These are phyloP conservation scores for Eupithecia insigniata DNA, from an alignment of 2,888 invertebrate genomes.

Conservation along the genomic window DNA sequence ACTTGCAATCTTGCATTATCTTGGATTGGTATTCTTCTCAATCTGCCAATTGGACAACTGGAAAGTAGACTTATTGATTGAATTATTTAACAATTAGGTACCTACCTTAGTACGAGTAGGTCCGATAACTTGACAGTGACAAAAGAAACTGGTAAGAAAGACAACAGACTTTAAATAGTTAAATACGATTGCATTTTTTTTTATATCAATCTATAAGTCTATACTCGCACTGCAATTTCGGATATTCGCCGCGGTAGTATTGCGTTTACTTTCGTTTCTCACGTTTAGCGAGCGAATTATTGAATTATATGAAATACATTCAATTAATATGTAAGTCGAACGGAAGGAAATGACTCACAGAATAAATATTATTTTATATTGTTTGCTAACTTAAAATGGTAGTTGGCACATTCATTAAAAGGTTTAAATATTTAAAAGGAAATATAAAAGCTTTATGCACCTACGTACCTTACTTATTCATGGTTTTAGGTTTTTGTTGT, in stretches of 20 bases:
- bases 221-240: neutral
- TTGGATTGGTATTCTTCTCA: slow-evolving; percentile 42
- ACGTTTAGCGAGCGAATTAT: slow-evolving; percentile 19
- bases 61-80: neutral
- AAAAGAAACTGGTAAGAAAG: neutral
- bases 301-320: slow-evolving; percentile 13
- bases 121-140: neutral
- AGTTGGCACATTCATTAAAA: neutral
- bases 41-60: slow-evolving; percentile 10
- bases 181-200: neutral
- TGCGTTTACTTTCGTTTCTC: slow-evolving; percentile 25
- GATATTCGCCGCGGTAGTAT: neutral
- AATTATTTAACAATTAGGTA: neutral
- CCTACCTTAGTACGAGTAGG: neutral
- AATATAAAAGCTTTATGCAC: neutral
- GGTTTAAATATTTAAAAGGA: neutral
- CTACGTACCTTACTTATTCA: neutral
- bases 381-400: neutral
- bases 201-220: neutral
- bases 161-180: neutral
- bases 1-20: slow-evolving; percentile 20
- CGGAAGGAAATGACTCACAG: slow-evolving; percentile 6
- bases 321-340: slow-evolving; percentile 12
- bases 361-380: neutral
- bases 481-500: neutral